Evolutionary conservation across 2,888 invertebrate genomes (phyloP).

Genomic region (Parnassius apollo): DNA sequence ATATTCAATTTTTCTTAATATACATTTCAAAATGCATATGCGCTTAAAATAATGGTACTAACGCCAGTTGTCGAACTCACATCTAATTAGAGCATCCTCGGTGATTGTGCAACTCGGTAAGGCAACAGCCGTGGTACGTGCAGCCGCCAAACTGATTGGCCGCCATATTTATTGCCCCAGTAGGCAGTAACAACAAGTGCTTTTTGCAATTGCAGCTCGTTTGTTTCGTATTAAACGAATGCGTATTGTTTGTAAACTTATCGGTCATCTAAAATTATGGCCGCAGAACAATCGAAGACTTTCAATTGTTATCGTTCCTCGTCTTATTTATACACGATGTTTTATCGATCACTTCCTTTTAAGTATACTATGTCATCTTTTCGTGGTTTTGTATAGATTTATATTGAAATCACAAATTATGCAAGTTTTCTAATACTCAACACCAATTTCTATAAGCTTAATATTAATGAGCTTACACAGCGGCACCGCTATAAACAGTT

Average conservation of each 20-base stretch:
- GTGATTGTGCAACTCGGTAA: constrained; percentile 40
- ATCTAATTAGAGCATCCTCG: constrained; percentile 58
- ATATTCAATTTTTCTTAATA: not conserved
- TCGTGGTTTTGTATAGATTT: too few species aligned
- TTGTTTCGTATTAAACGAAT: constrained; percentile 21
- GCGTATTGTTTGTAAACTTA: constrained; percentile 27
- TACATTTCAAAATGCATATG: not conserved
- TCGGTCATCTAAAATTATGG: constrained; percentile 23
- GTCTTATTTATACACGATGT: constrained; percentile 9
- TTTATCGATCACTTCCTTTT: constrained; percentile 11
- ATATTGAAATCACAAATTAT: too few species aligned
- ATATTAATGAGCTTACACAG: too few species aligned
- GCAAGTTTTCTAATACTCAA: too few species aligned
- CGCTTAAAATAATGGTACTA: constrained; percentile 39
- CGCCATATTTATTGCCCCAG: constrained; percentile 40
- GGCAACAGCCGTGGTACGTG: constrained; percentile 30
- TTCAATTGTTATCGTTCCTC: constrained; percentile 10
- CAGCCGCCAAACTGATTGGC: constrained; percentile 38
- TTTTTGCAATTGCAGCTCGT: constrained; percentile 30
- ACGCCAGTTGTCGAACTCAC: constrained; percentile 50
- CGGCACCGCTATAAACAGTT: not conserved
- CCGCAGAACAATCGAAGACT: constrained; percentile 21
- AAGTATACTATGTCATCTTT: not conserved
- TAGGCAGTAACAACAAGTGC: constrained; percentile 28
- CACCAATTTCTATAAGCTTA: too few species aligned